Percentiles rank a stretch among this genome's conserved stretches.
Conservation (phyloP, 2,888 invertebrate genomes). For the Rapana venosa region DNA sequence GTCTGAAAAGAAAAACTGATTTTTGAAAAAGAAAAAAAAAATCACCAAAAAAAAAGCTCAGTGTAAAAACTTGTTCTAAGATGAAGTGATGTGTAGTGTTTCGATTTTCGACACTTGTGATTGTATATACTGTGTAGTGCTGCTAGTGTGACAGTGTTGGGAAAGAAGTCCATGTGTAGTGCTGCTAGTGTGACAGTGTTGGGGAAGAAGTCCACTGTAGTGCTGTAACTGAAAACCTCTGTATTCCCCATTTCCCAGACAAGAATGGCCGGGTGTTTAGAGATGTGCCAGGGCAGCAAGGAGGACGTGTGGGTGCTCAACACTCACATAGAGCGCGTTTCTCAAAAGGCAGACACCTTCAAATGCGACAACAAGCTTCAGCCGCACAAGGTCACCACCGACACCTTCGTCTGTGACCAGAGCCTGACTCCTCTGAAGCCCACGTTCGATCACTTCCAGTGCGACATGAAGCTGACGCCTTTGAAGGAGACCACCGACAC, state of each 20-base stretch:
- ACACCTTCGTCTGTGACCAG: background rate
- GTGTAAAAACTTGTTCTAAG: no score
- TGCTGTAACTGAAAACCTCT: no score
- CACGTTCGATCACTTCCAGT: background rate
- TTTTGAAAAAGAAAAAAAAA: no score
- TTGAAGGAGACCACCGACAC: background rate
- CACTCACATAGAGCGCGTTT: background rate
- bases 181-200: no score
- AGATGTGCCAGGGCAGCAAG: background rate
- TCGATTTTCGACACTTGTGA: no score
- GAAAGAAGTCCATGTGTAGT: no score
- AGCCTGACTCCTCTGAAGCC: background rate
- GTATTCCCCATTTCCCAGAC: background rate
- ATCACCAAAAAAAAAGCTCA: no score
- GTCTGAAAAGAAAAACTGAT: no score
- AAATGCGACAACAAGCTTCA: conserved; percentile 3
- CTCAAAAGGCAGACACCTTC: conserved; percentile 2
- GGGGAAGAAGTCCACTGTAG: no score
- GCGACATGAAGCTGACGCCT: background rate
- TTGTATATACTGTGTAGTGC: no score
- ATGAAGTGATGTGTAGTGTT: no score
- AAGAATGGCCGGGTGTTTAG: background rate
- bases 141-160: no score
- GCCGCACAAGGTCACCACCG: background rate
- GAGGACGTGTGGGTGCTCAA: background rate